These are phyloP conservation scores for Drosophila repleta DNA, from an alignment of 1,140 invertebrate genomes.

Conservation along the genomic window DNA sequence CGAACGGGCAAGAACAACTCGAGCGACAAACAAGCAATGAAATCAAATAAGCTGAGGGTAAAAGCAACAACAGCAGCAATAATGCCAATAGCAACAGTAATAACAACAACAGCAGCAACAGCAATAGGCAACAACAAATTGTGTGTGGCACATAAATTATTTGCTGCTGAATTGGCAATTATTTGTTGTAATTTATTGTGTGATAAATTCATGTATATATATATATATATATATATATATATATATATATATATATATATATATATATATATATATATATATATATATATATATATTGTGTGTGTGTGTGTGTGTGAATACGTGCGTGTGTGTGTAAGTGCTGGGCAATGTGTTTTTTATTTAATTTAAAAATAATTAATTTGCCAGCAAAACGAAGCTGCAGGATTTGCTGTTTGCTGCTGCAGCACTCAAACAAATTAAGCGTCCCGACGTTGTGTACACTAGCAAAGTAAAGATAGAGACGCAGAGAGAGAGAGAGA, in stretches of 20 bases:
- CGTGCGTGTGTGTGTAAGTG: conserved; percentile 12
- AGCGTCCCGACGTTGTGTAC: conserved; percentile 46
- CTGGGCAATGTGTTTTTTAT: conserved; percentile 47
- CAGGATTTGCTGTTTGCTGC: conserved; percentile 34
- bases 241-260: conserved; percentile 45
- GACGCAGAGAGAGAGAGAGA: not conserved
- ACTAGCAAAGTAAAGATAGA: conserved; percentile 22
- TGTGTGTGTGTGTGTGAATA: not conserved
- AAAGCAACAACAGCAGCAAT: conserved; percentile 27
- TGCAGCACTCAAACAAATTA: conserved; percentile 56
- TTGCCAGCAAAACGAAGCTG: conserved; percentile 35
- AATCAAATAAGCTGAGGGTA: conserved; percentile 52
- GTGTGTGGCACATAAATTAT: conserved; percentile 63
- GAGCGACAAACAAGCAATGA: conserved; percentile 59
- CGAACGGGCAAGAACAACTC: conserved; percentile 36
- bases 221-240: conserved; percentile 50
- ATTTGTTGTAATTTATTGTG: conserved; percentile 65
- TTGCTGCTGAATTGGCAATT: conserved; percentile 64
- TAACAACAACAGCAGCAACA: conserved; percentile 14
- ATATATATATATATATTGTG: no score
- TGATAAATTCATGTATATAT: conserved; percentile 48
- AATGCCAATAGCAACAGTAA: conserved; percentile 14
- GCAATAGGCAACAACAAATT: conserved; percentile 51
- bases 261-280: conserved; percentile 13
- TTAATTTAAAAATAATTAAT: conserved; percentile 63